These are phyloP conservation scores for Harmothoe impar DNA, from an alignment of 2,888 invertebrate genomes.

Conservation along the genomic window DNA sequence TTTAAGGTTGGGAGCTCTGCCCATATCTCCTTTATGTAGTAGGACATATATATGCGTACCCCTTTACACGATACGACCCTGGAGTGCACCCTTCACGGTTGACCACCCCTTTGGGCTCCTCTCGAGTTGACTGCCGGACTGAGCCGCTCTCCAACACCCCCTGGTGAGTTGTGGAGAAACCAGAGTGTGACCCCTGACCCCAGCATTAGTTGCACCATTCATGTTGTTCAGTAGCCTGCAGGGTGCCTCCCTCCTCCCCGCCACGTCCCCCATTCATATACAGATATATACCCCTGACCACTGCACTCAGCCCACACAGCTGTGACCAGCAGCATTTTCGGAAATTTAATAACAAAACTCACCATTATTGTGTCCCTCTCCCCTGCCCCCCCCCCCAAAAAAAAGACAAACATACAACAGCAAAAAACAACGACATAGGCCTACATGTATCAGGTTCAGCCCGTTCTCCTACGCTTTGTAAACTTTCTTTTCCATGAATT, in stretches of 20 bases:
- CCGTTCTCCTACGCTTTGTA: too few species aligned
- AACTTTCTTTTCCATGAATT: too few species aligned
- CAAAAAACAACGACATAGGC: too few species aligned
- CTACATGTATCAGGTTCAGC: too few species aligned
- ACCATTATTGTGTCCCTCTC: too few species aligned
- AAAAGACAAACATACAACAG: too few species aligned
- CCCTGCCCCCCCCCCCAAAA: too few species aligned
- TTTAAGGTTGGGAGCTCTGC: too few species aligned
- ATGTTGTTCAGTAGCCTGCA: not conserved
- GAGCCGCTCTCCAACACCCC: conserved; percentile 48
- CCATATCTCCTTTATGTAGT: too few species aligned
- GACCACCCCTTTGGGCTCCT: not conserved
- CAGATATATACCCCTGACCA: not conserved
- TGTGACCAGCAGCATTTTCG: too few species aligned
- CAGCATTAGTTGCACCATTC: conserved; percentile 27
- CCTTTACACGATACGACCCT: not conserved
- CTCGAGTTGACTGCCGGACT: not conserved
- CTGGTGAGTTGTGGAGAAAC: conserved; percentile 26
- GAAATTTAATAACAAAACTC: too few species aligned
- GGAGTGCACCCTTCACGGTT: not conserved
- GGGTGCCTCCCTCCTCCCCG: not conserved
- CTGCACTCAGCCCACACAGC: conserved; percentile 24
- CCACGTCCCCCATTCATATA: not conserved
- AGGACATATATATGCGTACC: too few species aligned
- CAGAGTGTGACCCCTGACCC: conserved; percentile 36